phyloP scores from a whole-genome alignment of 2,113 vertebrate species.

The Rhadina sibilatrix region DNA sequence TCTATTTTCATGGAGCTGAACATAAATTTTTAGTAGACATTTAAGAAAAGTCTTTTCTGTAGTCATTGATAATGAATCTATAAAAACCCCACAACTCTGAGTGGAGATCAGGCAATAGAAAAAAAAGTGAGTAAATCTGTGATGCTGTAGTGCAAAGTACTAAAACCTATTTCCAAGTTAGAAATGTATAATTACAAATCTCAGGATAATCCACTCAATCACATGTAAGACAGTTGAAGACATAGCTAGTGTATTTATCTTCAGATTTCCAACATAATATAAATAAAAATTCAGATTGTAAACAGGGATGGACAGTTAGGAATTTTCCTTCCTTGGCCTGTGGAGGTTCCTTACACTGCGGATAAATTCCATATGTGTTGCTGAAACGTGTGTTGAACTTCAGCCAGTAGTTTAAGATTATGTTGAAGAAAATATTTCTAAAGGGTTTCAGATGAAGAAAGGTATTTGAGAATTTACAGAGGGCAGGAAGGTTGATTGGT shows the following conservation, averaged over 20 bases:
- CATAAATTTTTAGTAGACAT: background rate
- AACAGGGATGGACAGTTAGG: background rate
- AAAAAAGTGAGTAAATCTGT: background rate
- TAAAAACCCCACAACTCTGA: background rate
- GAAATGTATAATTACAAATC: background rate
- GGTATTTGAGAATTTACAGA: slow-evolving; percentile 37
- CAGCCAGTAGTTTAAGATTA: slow-evolving; percentile 55
- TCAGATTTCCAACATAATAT: background rate
- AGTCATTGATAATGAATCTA: background rate
- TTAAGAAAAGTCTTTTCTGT: background rate
- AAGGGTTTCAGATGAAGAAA: slow-evolving; percentile 61
- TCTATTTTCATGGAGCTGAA: background rate
- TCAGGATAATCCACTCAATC: background rate
- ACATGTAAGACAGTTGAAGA: background rate
- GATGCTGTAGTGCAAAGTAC: background rate
- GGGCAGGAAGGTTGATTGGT: slow-evolving; percentile 19
- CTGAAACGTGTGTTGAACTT: slow-evolving; percentile 51
- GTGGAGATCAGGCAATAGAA: background rate
- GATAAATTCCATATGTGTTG: slow-evolving; percentile 62
- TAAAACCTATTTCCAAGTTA: background rate
- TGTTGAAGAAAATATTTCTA: slow-evolving; percentile 49
- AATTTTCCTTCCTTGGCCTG: slow-evolving; percentile 42
- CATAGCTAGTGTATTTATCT: background rate
- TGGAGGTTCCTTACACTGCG: slow-evolving; percentile 26
- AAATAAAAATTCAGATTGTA: slow-evolving; percentile 16